Evolutionary conservation across 2,888 invertebrate genomes (phyloP).

Genomic region (Bombyx huttoni): DNA sequence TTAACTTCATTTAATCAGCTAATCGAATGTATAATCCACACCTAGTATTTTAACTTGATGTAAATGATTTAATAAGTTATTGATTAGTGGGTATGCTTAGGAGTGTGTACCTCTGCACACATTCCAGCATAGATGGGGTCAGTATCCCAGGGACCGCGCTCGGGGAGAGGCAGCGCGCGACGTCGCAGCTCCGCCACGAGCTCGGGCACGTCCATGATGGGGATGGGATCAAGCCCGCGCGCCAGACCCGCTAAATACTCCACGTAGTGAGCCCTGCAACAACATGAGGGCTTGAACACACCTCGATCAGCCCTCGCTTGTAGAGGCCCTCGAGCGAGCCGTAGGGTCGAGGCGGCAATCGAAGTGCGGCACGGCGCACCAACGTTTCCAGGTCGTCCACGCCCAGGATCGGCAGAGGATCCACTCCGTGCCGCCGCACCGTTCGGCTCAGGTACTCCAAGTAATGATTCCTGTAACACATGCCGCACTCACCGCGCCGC

Average conservation of each 20-base stretch:
- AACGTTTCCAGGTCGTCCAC: constrained; percentile 88
- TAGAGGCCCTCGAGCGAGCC: constrained; percentile 78
- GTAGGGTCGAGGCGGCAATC: constrained; percentile 83
- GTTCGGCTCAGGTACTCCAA: constrained; percentile 88
- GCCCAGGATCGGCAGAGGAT: constrained; percentile 83
- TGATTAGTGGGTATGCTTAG: neutral
- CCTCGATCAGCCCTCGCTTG: constrained; percentile 76
- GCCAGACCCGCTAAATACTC: constrained; percentile 94
- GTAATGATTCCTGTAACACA: constrained; percentile 85
- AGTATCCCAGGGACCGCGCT: constrained; percentile 84
- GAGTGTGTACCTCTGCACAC: constrained; percentile 82
- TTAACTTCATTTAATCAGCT: too few relatives aligned
- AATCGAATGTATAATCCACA: too few relatives aligned
- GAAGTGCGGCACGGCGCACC: constrained; percentile 80
- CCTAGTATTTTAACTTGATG: too few relatives aligned
- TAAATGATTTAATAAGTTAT: too few relatives aligned
- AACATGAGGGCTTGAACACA: constrained; percentile 40
- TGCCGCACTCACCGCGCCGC: constrained; percentile 39
- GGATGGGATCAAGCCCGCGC: constrained; percentile 90
- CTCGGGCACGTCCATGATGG: constrained; percentile 89
- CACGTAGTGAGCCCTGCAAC: constrained; percentile 90
- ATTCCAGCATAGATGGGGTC: constrained; percentile 88
- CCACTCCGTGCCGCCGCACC: constrained; percentile 80
- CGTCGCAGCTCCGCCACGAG: constrained; percentile 89
- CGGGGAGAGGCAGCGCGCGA: constrained; percentile 87